Conservation (phyloP, 2,113 vertebrate species). For the Fregetta grallaria region DNA sequence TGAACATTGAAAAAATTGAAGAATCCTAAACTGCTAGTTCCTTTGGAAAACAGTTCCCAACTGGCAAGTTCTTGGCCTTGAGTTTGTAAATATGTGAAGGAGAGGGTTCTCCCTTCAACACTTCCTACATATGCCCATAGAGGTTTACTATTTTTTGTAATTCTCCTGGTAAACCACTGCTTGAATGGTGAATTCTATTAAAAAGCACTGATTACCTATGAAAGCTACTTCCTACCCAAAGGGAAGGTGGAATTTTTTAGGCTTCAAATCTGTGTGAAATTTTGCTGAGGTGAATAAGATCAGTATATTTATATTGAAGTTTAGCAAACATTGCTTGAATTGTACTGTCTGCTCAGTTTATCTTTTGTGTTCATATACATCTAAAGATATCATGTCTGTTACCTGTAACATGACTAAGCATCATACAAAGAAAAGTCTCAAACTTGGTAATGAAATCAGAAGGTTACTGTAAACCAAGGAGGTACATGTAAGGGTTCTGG, state of each 20-base stretch:
- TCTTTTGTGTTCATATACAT: background rate
- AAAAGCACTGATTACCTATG: background rate
- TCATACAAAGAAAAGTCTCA: background rate
- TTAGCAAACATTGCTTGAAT: background rate
- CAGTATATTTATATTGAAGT: background rate
- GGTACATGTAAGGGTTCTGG: background rate
- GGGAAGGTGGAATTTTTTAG: background rate
- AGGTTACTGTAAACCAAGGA: background rate
- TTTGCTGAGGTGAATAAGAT: background rate
- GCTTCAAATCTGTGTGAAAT: background rate
- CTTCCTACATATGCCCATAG: background rate
- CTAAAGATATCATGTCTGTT: background rate
- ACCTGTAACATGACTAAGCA: background rate
- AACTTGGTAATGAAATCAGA: background rate
- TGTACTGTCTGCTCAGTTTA: background rate
- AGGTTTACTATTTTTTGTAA: background rate
- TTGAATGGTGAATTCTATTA: background rate
- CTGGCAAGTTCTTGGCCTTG: background rate
- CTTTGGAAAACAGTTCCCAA: background rate
- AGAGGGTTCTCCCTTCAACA: background rate
- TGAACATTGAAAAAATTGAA: background rate
- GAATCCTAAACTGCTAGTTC: background rate
- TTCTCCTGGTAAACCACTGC: background rate
- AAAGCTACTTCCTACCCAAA: background rate
- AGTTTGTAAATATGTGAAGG: background rate